Evolutionary conservation across 2,888 invertebrate species (phyloP).

Genomic region (Schrankia costaestrigalis): DNA sequence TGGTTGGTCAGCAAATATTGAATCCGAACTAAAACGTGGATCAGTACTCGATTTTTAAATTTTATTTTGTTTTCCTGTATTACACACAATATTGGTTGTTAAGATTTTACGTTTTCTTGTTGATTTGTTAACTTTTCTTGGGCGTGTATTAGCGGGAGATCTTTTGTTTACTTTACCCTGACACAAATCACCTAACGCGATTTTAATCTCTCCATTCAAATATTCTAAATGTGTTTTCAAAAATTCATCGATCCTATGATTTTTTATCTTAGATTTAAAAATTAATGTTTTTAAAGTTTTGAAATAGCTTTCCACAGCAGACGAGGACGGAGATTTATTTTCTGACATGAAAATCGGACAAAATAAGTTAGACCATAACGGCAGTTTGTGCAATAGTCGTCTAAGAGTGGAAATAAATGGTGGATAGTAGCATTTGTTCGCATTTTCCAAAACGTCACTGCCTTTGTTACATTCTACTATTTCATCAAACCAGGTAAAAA

Average conservation of each 20-base stretch:
- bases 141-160: too few relatives aligned
- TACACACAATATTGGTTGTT: neutral
- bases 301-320: slow-evolving; percentile 3
- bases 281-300: slow-evolving; percentile 3
- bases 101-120: too few relatives aligned
- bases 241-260: neutral
- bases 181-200: neutral
- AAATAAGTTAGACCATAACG: too few relatives aligned
- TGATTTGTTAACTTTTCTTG: too few relatives aligned
- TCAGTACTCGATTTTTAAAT: neutral
- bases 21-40: slow-evolving; percentile 1
- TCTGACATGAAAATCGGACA: neutral
- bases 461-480: too few relatives aligned
- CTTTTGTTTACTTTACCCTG: neutral
- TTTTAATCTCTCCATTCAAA: slow-evolving; percentile 1
- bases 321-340: slow-evolving; percentile 7
- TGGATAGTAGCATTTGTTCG: slow-evolving; percentile 4
- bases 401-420: slow-evolving; percentile 1
- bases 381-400: slow-evolving; percentile 1
- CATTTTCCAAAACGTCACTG: too few relatives aligned
- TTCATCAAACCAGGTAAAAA: slow-evolving; percentile 1
- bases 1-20: slow-evolving; percentile 3
- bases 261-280: slow-evolving; percentile 2
- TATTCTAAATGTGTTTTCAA: neutral
- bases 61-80: neutral